A percentile compares a stretch with the other conserved stretches of the same genome.
Evolutionary conservation across 2,113 vertebrate species (phyloP).

Genomic region (Rafetus swinhoei): DNA sequence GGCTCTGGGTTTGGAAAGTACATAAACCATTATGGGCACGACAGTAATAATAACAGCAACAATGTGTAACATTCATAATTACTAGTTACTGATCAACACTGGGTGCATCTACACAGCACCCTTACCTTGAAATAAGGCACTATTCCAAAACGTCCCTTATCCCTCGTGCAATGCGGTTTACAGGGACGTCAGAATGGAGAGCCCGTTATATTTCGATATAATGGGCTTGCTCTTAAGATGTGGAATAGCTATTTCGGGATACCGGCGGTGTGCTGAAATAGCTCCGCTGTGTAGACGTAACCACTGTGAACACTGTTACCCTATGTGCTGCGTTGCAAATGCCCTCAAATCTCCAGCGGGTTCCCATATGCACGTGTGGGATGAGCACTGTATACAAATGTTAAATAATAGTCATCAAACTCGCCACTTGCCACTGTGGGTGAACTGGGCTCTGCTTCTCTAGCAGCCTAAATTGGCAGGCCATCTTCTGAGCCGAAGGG

Average conservation of each 20-base stretch:
- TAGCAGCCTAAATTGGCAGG: not conserved
- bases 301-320: not conserved
- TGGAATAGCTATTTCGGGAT: too few relatives aligned
- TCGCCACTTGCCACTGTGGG: not conserved
- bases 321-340: not conserved
- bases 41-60: not conserved
- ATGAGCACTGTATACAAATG: not conserved
- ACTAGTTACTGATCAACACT: not conserved
- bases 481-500: slow-evolving; percentile 43
- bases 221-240: too few relatives aligned
- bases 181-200: too few relatives aligned
- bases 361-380: not conserved
- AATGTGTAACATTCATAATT: not conserved
- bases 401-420: not conserved
- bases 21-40: not conserved
- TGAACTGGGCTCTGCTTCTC: slow-evolving; percentile 8
- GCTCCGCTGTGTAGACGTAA: too few relatives aligned
- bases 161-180: too few relatives aligned
- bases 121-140: too few relatives aligned
- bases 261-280: too few relatives aligned
- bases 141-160: too few relatives aligned
- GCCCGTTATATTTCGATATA: too few relatives aligned
- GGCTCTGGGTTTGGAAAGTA: not conserved
- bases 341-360: too few relatives aligned
- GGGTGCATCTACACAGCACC: too few relatives aligned